Conservation (phyloP, 1,140 invertebrate genomes). For the Drusus annulatus region DNA sequence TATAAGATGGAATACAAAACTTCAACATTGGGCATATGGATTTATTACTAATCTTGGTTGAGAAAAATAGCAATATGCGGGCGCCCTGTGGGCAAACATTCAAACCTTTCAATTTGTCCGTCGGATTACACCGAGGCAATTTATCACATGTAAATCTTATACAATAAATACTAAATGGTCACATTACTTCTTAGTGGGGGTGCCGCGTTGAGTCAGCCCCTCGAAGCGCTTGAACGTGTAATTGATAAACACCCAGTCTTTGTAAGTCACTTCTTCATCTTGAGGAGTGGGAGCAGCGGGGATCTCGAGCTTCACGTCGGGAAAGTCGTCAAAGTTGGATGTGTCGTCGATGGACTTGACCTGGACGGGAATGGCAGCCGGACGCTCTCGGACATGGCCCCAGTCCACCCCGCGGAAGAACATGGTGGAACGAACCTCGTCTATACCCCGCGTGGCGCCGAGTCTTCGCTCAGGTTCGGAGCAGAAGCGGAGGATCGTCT, state of each 20-base stretch:
- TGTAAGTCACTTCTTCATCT: slow-evolving; percentile 89
- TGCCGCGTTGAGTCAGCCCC: slow-evolving; percentile 91
- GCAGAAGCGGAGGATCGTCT: slow-evolving; percentile 92
- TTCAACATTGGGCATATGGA: too few species aligned
- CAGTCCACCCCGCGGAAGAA: slow-evolving; percentile 96
- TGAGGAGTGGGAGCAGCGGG: slow-evolving; percentile 87
- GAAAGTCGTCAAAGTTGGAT: slow-evolving; percentile 99
- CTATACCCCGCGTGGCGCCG: slow-evolving; percentile 91
- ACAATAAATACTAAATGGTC: slow-evolving; percentile 29
- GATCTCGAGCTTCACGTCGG: slow-evolving; percentile 98
- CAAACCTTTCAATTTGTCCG: slow-evolving; percentile 17
- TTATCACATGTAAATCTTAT: slow-evolving; percentile 33
- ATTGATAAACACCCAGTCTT: slow-evolving; percentile 99
- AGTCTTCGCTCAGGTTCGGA: slow-evolving; percentile 94
- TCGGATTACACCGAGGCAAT: not conserved
- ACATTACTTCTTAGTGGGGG: slow-evolving; percentile 80
- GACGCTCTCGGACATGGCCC: slow-evolving; percentile 96
- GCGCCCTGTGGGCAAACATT: slow-evolving; percentile 17
- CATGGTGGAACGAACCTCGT: slow-evolving; percentile 87
- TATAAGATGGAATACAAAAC: too few species aligned
- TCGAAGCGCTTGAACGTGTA: slow-evolving; percentile 99
- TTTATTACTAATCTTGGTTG: not conserved
- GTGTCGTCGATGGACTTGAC: slow-evolving; percentile 97
- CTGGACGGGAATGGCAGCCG: slow-evolving; percentile 96
- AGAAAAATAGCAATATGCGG: slow-evolving; percentile 2